Evolutionary conservation across 2,888 invertebrate species (phyloP).

Genomic region (Octodonta nipae): DNA sequence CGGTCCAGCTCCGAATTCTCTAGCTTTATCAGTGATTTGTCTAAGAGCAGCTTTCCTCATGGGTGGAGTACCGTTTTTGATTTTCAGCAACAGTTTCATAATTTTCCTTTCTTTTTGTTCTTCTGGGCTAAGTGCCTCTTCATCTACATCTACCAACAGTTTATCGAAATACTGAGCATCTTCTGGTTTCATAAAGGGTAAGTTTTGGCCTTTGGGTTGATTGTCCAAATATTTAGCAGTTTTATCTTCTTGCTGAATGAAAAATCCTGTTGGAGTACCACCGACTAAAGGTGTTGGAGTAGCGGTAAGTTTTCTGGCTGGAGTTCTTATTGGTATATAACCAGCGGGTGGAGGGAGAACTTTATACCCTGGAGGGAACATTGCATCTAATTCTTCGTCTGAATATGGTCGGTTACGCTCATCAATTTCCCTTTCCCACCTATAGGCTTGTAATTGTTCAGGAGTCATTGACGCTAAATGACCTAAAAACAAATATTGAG

Average conservation of each 20-base stretch:
- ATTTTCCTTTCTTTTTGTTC: slow-evolving; percentile 98
- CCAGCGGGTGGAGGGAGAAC: slow-evolving; percentile 37
- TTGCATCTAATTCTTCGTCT: slow-evolving; percentile 92
- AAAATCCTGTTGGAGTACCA: slow-evolving; percentile 77
- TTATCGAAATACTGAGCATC: slow-evolving; percentile 99
- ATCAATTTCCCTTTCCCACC: slow-evolving; percentile 98
- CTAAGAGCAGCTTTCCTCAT: slow-evolving; percentile 96
- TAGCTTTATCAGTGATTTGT: slow-evolving; percentile 96
- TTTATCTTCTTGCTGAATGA: slow-evolving; percentile 84
- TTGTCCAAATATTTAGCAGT: slow-evolving; percentile 82
- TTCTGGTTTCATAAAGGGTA: slow-evolving; percentile 98
- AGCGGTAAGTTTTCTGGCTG: slow-evolving; percentile 91
- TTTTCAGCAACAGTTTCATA: slow-evolving; percentile 94
- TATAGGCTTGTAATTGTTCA: slow-evolving; percentile 93
- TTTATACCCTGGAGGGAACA: slow-evolving; percentile 98
- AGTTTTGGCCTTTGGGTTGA: slow-evolving; percentile 76
- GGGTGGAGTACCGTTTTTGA: slow-evolving; percentile 98
- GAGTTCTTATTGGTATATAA: slow-evolving; percentile 92
- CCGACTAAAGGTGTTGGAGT: slow-evolving; percentile 95
- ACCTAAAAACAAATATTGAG: too few species aligned
- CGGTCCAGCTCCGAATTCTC: slow-evolving; percentile 96
- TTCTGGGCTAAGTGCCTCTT: slow-evolving; percentile 85
- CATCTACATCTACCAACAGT: slow-evolving; percentile 92
- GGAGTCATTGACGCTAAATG: slow-evolving; percentile 97
- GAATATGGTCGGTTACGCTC: slow-evolving; percentile 91